Conservation (phyloP, 2,797 vertebrate genomes). For the Leuciscus waleckii region DNA sequence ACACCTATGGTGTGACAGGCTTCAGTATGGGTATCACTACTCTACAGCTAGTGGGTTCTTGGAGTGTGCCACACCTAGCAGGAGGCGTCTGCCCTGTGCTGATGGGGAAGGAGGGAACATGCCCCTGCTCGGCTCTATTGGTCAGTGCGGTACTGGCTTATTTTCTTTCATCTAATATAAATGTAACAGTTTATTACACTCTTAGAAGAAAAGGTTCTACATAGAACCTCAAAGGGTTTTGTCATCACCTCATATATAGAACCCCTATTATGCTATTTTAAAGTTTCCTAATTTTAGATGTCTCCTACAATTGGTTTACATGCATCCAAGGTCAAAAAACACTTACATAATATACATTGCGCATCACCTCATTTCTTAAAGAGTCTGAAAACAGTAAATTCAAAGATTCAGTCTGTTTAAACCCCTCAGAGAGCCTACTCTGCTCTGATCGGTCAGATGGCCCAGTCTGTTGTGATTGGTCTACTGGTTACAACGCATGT, state of each 20-base stretch:
- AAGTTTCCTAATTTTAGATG: background rate
- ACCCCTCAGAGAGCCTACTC: background rate
- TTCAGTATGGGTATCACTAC: slow-evolving; percentile 62
- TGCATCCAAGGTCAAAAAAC: background rate
- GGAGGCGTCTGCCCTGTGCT: slow-evolving; percentile 38
- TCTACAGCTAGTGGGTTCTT: slow-evolving; percentile 60
- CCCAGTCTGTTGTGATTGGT: too few relatives aligned
- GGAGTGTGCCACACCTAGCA: slow-evolving; percentile 55
- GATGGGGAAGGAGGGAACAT: slow-evolving; percentile 51
- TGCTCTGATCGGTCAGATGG: too few relatives aligned
- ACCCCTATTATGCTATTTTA: background rate
- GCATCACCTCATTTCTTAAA: background rate
- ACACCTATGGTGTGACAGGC: slow-evolving; percentile 64
- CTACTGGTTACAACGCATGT: too few relatives aligned
- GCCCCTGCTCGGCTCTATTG: slow-evolving; percentile 41
- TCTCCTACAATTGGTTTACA: background rate
- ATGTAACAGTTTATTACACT: background rate
- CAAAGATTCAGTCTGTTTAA: background rate
- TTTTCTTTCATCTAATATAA: background rate
- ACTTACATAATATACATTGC: background rate
- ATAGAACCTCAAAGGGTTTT: background rate
- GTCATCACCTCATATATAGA: background rate
- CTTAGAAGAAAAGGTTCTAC: background rate
- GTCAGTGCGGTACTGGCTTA: slow-evolving; percentile 37
- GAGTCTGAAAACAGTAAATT: background rate